phyloP scores from a whole-genome alignment of 2,113 vertebrate genomes.

The Festucalex cinctus region DNA sequence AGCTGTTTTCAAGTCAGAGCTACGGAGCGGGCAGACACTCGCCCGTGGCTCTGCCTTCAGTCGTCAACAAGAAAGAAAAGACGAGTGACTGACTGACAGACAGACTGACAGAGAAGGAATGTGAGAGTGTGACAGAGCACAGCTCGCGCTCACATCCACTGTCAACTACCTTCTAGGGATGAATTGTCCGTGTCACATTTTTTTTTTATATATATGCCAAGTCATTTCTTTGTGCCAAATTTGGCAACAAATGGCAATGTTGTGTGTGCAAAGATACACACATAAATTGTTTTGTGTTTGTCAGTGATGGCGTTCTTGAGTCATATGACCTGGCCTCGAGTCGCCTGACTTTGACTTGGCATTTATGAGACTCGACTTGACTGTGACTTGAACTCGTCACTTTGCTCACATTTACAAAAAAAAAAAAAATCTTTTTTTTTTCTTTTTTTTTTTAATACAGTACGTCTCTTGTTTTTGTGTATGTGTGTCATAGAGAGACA shows the following conservation, averaged over 20 bases:
- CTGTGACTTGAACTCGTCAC: too few species aligned
- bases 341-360: too few species aligned
- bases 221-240: not conserved
- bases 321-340: too few species aligned
- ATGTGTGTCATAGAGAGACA: too few species aligned
- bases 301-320: too few species aligned
- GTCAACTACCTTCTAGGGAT: not conserved
- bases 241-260: not conserved
- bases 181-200: not conserved
- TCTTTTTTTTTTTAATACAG: too few species aligned
- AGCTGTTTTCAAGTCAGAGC: conserved; percentile 37
- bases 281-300: not conserved
- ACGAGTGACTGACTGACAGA: conserved; percentile 31
- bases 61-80: conserved; percentile 13
- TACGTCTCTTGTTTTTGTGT: too few species aligned
- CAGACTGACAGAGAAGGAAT: conserved; percentile 30
- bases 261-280: not conserved
- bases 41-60: conserved; percentile 36
- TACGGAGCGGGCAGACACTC: conserved; percentile 15
- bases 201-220: not conserved
- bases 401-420: too few species aligned
- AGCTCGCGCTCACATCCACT: not conserved
- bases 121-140: conserved; percentile 19
- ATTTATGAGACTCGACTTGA: too few species aligned
- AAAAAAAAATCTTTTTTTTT: too few species aligned